A percentile compares a stretch with the other conserved stretches of the same genome.
phyloP scores from a whole-genome alignment of 2,888 invertebrate species.

The Carabus problematicus region DNA sequence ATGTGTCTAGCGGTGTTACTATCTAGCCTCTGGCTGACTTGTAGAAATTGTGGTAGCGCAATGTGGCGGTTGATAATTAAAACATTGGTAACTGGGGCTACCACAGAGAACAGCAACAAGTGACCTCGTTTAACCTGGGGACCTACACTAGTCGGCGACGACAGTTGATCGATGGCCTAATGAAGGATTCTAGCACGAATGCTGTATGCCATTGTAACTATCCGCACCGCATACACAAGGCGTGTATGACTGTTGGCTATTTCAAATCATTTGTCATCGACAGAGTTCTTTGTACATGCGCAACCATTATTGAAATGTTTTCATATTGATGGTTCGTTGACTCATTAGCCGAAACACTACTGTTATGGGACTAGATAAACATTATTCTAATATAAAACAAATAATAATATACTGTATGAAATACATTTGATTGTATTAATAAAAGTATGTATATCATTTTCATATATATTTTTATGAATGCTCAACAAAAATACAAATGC shows the following conservation, averaged over 20 bases:
- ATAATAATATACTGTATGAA: no score
- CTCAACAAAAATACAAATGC: no score
- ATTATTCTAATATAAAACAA: no score
- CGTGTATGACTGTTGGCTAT: background rate
- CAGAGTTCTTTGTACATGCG: constrained; percentile 7
- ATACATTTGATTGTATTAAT: no score
- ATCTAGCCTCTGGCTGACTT: no score
- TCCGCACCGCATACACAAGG: background rate
- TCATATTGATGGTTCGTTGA: constrained; percentile 14
- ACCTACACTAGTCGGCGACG: background rate
- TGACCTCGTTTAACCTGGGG: constrained; percentile 25
- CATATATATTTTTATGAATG: no score
- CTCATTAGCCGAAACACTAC: background rate
- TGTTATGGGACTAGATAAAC: no score
- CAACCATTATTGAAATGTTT: background rate
- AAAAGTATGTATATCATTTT: no score
- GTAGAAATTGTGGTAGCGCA: background rate
- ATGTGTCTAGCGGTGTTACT: no score
- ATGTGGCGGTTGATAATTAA: background rate
- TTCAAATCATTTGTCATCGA: constrained; percentile 16
- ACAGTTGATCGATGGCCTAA: constrained; percentile 28
- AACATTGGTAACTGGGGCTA: background rate
- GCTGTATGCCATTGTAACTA: background rate
- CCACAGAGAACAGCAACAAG: constrained; percentile 29
- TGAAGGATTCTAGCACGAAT: constrained; percentile 24